Percentiles rank a stretch among this genome's conserved stretches.
Conservation (phyloP, 2,797 vertebrate species). For the Pipistrellus pipistrellus region DNA sequence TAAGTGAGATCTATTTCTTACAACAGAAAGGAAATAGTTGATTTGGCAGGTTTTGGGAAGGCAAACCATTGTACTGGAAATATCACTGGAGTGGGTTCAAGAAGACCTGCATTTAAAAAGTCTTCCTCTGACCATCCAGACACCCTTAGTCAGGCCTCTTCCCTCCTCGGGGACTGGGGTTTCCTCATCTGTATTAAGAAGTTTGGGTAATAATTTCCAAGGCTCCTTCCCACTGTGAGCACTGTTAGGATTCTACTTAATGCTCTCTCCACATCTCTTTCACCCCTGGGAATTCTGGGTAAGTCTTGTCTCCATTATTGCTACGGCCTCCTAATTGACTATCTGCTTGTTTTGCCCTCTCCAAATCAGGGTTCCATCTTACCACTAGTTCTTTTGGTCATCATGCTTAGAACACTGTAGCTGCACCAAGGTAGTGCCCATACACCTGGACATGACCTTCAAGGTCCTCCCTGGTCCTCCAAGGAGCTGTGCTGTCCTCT, state of each 20-base stretch:
- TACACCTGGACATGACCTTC: neutral
- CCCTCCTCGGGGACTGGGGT: no score
- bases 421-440: neutral
- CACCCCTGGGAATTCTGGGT: neutral
- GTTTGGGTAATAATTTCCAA: neutral
- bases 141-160: neutral
- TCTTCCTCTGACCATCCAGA: neutral
- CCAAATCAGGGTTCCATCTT: neutral
- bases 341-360: neutral
- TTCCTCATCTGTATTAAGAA: neutral
- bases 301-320: neutral
- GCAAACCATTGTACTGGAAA: neutral
- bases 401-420: neutral
- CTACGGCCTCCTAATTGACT: neutral
- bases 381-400: neutral
- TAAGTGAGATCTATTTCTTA: neutral
- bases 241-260: neutral
- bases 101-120: neutral
- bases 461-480: neutral
- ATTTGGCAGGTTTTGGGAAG: neutral
- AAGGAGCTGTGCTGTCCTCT: neutral
- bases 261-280: neutral
- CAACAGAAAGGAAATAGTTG: neutral
- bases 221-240: neutral
- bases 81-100: neutral